Evolutionary conservation across 2,888 invertebrate species (phyloP).

Genomic region (Cataglyphis cursor): DNA sequence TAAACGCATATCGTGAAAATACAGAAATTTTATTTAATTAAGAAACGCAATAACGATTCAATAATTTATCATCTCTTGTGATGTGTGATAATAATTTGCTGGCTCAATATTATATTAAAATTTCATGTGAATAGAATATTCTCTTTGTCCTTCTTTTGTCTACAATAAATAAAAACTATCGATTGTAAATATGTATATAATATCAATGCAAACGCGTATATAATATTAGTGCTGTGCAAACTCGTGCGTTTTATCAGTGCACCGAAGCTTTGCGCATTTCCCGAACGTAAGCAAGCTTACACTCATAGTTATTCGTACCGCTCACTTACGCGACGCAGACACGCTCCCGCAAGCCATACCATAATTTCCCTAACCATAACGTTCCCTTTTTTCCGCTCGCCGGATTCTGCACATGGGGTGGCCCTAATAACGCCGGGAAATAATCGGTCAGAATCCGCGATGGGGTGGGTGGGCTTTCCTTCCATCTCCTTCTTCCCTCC

Average conservation of each 20-base stretch:
- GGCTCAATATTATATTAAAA: background rate
- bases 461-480: slow-evolving; percentile 10
- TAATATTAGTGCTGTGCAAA: background rate
- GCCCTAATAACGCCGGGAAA: slow-evolving; percentile 51
- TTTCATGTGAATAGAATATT: background rate
- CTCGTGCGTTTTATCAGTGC: background rate
- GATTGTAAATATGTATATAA: background rate
- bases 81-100: background rate
- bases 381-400: slow-evolving; percentile 40
- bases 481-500: background rate
- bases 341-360: slow-evolving; percentile 15
- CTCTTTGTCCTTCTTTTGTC: background rate
- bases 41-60: background rate
- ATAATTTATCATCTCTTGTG: slow-evolving; percentile 4
- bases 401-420: slow-evolving; percentile 35
- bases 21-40: slow-evolving; percentile 10
- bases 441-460: slow-evolving; percentile 47
- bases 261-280: slow-evolving; percentile 6
- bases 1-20: slow-evolving; percentile 5
- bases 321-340: background rate
- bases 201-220: background rate
- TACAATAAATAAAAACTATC: slow-evolving; percentile 6
- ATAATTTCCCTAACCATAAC: slow-evolving; percentile 55
- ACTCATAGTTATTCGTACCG: background rate
- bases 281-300: background rate